Percentiles rank a stretch among this genome's conserved stretches.
Evolutionary conservation across 2,113 vertebrate species (phyloP).

Genomic region (Saguinus imperator): DNA sequence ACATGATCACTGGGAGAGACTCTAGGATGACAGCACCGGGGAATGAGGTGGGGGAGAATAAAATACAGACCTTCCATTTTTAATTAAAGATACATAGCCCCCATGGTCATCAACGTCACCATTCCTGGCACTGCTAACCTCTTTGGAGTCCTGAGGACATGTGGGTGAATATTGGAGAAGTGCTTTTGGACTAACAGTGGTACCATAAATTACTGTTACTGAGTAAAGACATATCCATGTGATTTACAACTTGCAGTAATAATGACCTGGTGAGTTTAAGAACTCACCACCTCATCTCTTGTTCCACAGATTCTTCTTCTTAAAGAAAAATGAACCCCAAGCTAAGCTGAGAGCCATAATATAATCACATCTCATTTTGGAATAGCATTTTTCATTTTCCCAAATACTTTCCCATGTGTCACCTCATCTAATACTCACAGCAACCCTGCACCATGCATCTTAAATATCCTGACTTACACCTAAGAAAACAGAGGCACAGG

Average conservation of each 20-base stretch:
- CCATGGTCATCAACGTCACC: background rate
- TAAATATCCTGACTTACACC: background rate
- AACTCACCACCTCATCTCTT: slow-evolving; percentile 41
- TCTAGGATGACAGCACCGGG: background rate
- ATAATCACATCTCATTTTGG: background rate
- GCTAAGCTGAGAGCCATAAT: slow-evolving; percentile 15
- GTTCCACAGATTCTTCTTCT: background rate
- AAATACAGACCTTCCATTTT: background rate
- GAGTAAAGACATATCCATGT: slow-evolving; percentile 46
- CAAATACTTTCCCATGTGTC: background rate
- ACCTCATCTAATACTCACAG: background rate
- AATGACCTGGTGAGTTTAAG: slow-evolving; percentile 33
- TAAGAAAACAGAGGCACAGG: background rate
- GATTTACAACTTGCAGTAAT: slow-evolving; percentile 58
- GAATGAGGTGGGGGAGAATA: background rate
- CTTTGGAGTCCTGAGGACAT: background rate
- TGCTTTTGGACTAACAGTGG: background rate
- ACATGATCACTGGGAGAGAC: background rate
- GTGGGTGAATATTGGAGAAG: background rate
- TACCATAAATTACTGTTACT: slow-evolving; percentile 33
- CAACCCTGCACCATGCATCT: background rate
- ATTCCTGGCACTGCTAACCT: slow-evolving; percentile 27
- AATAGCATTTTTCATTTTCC: background rate
- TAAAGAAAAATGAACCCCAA: slow-evolving; percentile 51
- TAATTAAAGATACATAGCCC: slow-evolving; percentile 23